Evolutionary conservation across 2,888 invertebrate species (phyloP).

Genomic region (Bimastos eiseni): DNA sequence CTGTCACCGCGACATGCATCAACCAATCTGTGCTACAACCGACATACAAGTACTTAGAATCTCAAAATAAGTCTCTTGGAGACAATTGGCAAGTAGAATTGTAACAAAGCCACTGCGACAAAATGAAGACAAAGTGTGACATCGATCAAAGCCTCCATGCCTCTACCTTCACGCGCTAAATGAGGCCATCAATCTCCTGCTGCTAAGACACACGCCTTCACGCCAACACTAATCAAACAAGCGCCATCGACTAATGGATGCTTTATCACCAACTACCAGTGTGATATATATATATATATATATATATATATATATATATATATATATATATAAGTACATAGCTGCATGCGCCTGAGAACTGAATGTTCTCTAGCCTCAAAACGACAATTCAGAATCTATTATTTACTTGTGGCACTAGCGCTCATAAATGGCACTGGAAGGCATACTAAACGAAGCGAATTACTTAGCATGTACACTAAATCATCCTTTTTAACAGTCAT

Average conservation of each 20-base stretch:
- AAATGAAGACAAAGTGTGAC: constrained; percentile 1
- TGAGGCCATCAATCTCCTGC: neutral
- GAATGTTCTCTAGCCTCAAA: neutral
- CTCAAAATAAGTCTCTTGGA: neutral
- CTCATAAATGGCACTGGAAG: neutral
- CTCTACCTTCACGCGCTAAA: neutral
- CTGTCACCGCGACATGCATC: too few species aligned
- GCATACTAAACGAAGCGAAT: neutral
- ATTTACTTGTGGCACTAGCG: too few species aligned
- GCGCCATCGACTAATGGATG: neutral
- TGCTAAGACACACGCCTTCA: neutral
- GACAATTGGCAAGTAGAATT: neutral
- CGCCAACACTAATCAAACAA: neutral
- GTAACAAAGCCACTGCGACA: neutral
- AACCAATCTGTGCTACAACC: too few species aligned
- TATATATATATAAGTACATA: too few species aligned
- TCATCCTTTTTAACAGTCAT: neutral
- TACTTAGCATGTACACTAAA: neutral
- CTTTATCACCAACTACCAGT: neutral
- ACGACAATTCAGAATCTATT: neutral
- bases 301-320: too few species aligned
- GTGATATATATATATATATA: neutral
- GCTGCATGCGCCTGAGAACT: neutral
- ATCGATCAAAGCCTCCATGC: neutral
- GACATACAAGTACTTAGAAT: too few species aligned